Conservation (phyloP, 1,140 invertebrate species). For the Reticulitermes speratus region DNA sequence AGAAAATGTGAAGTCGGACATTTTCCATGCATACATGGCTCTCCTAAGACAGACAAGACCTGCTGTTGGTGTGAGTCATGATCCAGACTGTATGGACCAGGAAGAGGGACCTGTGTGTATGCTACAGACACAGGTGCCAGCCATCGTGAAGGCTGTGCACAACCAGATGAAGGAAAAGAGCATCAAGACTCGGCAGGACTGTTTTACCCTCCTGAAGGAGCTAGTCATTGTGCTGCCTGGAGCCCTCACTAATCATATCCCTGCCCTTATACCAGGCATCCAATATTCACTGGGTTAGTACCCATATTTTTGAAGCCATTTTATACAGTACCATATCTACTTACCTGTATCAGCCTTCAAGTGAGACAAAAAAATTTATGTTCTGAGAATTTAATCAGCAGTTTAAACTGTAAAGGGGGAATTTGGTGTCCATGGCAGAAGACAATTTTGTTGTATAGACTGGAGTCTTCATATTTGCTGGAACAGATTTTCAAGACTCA, state of each 20-base stretch:
- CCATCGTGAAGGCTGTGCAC: conserved; percentile 64
- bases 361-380: too few relatives aligned
- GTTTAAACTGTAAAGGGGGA: too few relatives aligned
- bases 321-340: conserved; percentile 21
- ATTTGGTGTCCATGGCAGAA: too few relatives aligned
- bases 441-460: too few relatives aligned
- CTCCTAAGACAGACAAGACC: conserved; percentile 86
- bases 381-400: too few relatives aligned
- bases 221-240: conserved; percentile 86
- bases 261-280: conserved; percentile 84
- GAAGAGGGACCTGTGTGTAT: conserved; percentile 48
- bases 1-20: conserved; percentile 98
- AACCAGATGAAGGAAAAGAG: conserved; percentile 91
- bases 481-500: too few relatives aligned
- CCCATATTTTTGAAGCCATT: conserved; percentile 9
- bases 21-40: conserved; percentile 94
- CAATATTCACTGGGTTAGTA: conserved; percentile 80
- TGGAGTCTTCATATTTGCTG: too few relatives aligned
- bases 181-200: conserved; percentile 89
- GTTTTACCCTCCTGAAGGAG: conserved; percentile 87
- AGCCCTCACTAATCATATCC: conserved; percentile 81
- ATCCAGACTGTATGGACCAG: conserved; percentile 78
- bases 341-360: background rate
- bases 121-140: conserved; percentile 46
- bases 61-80: conserved; percentile 59